Conservation (phyloP, 2,797 vertebrate species). For the Sebastes diploproa region DNA sequence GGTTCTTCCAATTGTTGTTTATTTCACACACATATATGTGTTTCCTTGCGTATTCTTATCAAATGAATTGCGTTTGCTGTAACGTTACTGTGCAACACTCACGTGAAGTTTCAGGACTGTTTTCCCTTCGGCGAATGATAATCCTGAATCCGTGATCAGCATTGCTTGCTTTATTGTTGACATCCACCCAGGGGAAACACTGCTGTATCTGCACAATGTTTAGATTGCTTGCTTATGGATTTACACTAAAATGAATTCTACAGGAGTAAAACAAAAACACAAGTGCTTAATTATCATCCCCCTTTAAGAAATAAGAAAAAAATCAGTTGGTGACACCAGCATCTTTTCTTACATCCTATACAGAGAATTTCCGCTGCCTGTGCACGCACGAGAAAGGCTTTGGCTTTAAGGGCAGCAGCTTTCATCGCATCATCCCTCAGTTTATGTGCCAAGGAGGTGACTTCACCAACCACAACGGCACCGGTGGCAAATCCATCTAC, state of each 20-base stretch:
- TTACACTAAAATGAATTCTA: not conserved
- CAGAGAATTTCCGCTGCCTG: constrained; percentile 97
- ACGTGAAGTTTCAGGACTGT: no score
- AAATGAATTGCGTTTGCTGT: no score
- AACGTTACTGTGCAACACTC: no score
- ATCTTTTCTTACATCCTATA: not conserved
- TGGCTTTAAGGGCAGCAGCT: constrained; percentile 96
- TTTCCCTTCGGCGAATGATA: no score
- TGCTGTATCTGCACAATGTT: not conserved
- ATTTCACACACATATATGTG: no score
- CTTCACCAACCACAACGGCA: constrained; percentile 99
- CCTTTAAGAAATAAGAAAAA: not conserved
- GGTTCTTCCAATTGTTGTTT: no score
- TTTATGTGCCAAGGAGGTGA: constrained; percentile 99
- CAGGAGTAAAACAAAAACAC: not conserved
- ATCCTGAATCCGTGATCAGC: no score
- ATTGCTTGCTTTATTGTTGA: no score
- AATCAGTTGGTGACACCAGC: not conserved
- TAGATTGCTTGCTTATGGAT: not conserved
- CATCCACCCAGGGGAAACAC: no score
- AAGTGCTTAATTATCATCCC: not conserved
- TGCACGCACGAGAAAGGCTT: constrained; percentile 98
- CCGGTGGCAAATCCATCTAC: constrained; percentile 96
- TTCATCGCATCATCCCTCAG: constrained; percentile 96
- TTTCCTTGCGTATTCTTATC: no score